phyloP scores from a whole-genome alignment of 2,113 vertebrate species.

The Leptosomus discolor region DNA sequence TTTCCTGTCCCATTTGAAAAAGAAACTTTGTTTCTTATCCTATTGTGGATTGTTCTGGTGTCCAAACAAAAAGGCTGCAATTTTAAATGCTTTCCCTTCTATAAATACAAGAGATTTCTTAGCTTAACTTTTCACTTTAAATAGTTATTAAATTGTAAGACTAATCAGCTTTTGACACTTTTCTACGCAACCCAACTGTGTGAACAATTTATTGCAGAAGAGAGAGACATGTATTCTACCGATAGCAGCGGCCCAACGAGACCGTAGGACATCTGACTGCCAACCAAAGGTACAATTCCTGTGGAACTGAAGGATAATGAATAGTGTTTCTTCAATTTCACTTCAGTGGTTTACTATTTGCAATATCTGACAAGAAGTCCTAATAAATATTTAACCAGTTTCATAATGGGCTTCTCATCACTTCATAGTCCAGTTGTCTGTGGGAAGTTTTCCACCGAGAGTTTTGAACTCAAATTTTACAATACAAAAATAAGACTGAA shows the following conservation, averaged over 20 bases:
- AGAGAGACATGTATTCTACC: not conserved
- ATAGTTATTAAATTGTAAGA: not conserved
- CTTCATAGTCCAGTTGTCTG: not conserved
- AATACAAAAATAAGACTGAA: not conserved
- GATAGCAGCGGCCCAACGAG: not conserved
- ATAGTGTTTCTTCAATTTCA: not conserved
- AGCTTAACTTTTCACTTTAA: not conserved
- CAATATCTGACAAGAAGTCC: not conserved
- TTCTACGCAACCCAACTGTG: not conserved
- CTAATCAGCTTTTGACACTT: not conserved
- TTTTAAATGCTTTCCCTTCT: not conserved
- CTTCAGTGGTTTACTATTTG: not conserved
- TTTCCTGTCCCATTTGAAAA: not conserved
- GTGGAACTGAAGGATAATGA: not conserved
- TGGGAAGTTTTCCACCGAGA: not conserved
- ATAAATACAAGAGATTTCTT: not conserved
- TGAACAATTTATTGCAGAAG: not conserved
- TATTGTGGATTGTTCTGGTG: not conserved
- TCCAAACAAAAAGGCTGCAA: not conserved
- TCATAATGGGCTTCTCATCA: not conserved
- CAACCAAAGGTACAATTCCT: constrained; percentile 43
- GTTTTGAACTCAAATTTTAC: not conserved
- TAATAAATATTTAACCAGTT: not conserved
- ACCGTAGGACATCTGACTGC: not conserved
- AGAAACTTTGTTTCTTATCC: not conserved